Conservation (phyloP, 2,888 invertebrate genomes). For the Clivina fossor region DNA sequence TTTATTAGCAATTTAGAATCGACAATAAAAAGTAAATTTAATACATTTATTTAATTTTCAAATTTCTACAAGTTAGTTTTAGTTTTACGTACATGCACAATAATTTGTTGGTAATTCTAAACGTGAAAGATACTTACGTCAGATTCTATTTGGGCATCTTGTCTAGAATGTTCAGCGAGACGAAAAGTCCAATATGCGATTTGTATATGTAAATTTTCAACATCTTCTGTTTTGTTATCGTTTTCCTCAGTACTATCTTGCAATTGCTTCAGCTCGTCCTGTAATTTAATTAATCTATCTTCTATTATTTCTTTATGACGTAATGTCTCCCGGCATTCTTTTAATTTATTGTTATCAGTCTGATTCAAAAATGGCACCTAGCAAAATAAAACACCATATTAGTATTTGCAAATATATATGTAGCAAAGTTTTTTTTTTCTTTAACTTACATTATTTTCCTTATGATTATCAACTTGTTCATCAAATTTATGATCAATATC, state of each 20-base stretch:
- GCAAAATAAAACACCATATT: background rate
- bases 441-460: constrained; percentile 26
- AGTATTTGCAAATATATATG: background rate
- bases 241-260: constrained; percentile 25
- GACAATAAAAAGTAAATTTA: no score
- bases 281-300: constrained; percentile 20
- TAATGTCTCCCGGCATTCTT: constrained; percentile 13
- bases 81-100: no score
- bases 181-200: constrained; percentile 21
- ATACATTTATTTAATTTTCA: no score
- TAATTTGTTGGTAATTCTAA: no score
- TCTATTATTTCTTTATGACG: constrained; percentile 23
- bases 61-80: no score
- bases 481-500: constrained; percentile 19
- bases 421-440: background rate
- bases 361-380: constrained; percentile 29
- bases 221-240: constrained; percentile 25
- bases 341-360: constrained; percentile 29
- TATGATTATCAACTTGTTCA: constrained; percentile 28
- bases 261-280: constrained; percentile 26
- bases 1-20: no score
- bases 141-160: constrained; percentile 5
- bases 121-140: constrained; percentile 19
- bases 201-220: constrained; percentile 21
- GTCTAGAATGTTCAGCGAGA: constrained; percentile 21